A percentile compares a stretch with the other conserved stretches of the same genome.
Conservation (phyloP, 2,797 vertebrate genomes). For the Dendrocincla fuliginosa region DNA sequence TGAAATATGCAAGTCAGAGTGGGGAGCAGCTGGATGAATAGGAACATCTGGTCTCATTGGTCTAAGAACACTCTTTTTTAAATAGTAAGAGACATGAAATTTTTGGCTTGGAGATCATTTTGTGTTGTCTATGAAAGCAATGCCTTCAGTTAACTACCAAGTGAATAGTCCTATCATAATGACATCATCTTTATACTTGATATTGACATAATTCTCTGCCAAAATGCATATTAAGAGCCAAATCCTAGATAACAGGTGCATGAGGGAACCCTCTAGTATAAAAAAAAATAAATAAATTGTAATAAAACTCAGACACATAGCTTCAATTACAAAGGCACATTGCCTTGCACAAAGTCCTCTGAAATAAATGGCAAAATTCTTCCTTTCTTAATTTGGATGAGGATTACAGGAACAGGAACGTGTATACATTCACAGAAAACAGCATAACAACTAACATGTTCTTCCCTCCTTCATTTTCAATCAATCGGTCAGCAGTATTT, state of each 20-base stretch:
- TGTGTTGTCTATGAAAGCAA: not conserved
- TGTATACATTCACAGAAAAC: not conserved
- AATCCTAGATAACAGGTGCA: not conserved
- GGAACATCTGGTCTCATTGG: slow-evolving; percentile 36
- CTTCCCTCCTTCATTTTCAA: not conserved
- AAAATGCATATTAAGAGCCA: not conserved
- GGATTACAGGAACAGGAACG: not conserved
- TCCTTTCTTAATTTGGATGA: not conserved
- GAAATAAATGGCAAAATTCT: not conserved
- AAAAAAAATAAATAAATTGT: not conserved
- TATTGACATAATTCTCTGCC: not conserved
- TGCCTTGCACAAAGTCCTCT: not conserved
- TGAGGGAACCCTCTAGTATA: not conserved
- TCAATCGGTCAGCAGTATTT: not conserved
- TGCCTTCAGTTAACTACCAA: slow-evolving; percentile 8
- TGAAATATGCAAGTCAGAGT: slow-evolving; percentile 46
- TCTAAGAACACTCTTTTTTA: not conserved
- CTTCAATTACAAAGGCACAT: not conserved
- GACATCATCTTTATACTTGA: not conserved
- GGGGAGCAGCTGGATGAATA: slow-evolving; percentile 45
- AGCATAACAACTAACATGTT: not conserved
- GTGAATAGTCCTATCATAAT: not conserved
- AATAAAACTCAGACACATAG: not conserved
- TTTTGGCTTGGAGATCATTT: not conserved
- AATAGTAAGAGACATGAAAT: not conserved